phyloP scores from a whole-genome alignment of 2,797 vertebrate species.

The Cephalopachus bancanus region DNA sequence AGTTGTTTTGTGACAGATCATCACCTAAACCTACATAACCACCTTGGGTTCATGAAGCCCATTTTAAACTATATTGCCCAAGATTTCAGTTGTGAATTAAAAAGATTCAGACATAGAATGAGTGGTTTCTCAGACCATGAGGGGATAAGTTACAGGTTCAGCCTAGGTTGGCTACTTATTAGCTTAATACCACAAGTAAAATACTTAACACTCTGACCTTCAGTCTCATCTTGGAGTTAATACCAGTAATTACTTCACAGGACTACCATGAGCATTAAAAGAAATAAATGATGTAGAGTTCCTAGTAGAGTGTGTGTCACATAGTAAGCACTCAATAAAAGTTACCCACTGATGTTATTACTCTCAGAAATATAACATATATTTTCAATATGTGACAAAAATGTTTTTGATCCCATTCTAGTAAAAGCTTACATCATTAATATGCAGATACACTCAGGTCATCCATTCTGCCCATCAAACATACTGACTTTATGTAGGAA shows the following conservation, averaged over 20 bases:
- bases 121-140: conserved; percentile 9
- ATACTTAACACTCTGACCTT: background rate
- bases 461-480: background rate
- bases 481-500: background rate
- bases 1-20: background rate
- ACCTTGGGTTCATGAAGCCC: background rate
- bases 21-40: background rate
- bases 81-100: background rate
- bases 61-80: background rate
- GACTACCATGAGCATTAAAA: background rate
- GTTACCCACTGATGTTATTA: background rate
- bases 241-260: background rate
- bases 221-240: conserved; percentile 8
- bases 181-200: background rate
- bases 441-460: background rate
- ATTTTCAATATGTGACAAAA: background rate
- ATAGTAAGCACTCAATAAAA: conserved; percentile 61
- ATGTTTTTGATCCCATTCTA: background rate
- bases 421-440: background rate
- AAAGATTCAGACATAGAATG: conserved; percentile 22
- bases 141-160: background rate
- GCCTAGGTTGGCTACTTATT: background rate
- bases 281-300: background rate
- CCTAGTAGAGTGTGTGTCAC: background rate
- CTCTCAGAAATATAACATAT: background rate